phyloP scores from a whole-genome alignment of 1,140 invertebrate genomes.

The Heliconius nattereri region DNA sequence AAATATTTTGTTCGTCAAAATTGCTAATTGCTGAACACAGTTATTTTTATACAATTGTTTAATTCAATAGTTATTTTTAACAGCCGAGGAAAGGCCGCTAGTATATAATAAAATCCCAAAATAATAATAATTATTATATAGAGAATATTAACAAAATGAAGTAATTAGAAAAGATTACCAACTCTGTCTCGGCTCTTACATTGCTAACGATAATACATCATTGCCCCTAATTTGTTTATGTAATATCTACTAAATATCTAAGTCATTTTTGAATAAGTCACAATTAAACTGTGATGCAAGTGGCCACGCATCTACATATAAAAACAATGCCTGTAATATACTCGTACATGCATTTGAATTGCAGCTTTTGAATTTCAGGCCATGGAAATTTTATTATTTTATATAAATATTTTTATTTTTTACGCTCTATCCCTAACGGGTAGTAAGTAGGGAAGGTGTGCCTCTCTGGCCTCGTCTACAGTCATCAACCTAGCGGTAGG shows the following conservation, averaged over 20 bases:
- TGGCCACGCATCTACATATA: not conserved
- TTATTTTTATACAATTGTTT: too few relatives aligned
- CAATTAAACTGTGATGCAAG: not conserved
- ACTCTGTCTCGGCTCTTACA: not conserved
- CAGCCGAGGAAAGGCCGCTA: too few relatives aligned
- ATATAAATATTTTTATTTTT: not conserved
- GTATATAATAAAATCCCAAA: not conserved
- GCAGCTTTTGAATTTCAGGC: too few relatives aligned
- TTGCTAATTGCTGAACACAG: too few relatives aligned
- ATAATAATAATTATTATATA: not conserved
- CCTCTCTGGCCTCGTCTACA: too few relatives aligned
- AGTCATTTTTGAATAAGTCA: not conserved
- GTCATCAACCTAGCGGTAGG: too few relatives aligned
- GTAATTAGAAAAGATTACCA: not conserved
- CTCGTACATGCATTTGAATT: too few relatives aligned
- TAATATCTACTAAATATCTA: slow-evolving; percentile 1
- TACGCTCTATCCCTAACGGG: too few relatives aligned
- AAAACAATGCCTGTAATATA: not conserved
- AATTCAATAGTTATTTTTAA: too few relatives aligned
- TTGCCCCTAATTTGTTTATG: not conserved
- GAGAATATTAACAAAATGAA: not conserved
- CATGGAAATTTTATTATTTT: not conserved
- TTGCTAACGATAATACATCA: slow-evolving; percentile 8
- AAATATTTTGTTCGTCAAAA: too few relatives aligned
- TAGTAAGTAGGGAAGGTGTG: too few relatives aligned